Base-by-base conservation (phyloP, 1,140 invertebrate species). In the Branchinecta lindahli region DNA sequence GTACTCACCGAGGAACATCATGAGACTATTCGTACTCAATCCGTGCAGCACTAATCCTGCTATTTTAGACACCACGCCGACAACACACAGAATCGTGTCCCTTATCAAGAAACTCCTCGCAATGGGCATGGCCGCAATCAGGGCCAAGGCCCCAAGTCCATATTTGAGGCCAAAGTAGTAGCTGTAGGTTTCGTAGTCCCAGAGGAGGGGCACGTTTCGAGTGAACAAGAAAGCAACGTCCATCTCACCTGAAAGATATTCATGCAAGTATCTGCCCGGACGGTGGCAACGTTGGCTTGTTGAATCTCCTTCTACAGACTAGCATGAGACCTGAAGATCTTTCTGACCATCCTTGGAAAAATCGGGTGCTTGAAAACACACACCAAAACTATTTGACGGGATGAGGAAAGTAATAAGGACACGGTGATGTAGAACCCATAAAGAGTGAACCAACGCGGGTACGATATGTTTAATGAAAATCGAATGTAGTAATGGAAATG, bases 81-180 rank as follows among this genome's bases (percentile, higher is more conserved):
- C 65, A 10, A 79, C 52, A 8, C 73, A 76, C 8, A 81, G 67
- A 8, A 74, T 72, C 9, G 77, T 74, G 69, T 82, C 82, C 1
- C 71, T 52, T 21, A 70, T 18, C 21, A 72, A 70, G 68, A 73
- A 72, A 46, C 68, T 69, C 66, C 75, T 74, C 8, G 75, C 45
- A 1, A 79, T 9, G 45, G 80, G 79, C 66, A 79, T 73, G 10
- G 75, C 71, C 18, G 77, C 70, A 0, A 82, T 68, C 8, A 83
- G 73, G 8, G 75, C 73, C 21, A 78, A 21, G 44, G 79, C 80
- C 67, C 77, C 74, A 0, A 81, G 68, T 44, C 75, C 77, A 72
- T 78, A 79, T 69, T 80, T 78, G 15, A 77, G 66, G 8, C 77
- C 80, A 73, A 77, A 79, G 68, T 77, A 81, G 68, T 77, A 77